Base-by-base conservation (phyloP, 2,888 invertebrate species). In the Hylaea fasciaria region DNA sequence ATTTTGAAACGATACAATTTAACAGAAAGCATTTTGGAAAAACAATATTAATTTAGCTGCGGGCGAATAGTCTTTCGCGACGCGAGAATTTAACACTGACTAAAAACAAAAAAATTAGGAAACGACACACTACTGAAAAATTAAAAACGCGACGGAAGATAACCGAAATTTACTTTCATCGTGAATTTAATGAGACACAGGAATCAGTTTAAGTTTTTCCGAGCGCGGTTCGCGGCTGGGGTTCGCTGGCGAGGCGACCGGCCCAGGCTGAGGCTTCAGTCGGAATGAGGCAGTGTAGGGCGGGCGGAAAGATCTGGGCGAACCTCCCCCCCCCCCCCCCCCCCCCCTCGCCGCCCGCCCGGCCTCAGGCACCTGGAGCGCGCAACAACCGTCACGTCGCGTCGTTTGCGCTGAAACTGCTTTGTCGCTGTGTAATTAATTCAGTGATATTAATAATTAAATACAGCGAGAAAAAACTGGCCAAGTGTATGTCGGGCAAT, bases 1-100 rank as follows among this genome's bases (percentile, higher is more conserved):
- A 95, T 91, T 85, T 95, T 95, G 78, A 96, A 94, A 69, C 95
- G 94, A 78, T 94, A 94, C 44, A 96, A 80, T 77, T 93, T 93
- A 14, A 96, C 94, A 96, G 93, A 74, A 96, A 94, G n/a, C 96
- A 96, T 96, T 65, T 69, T 86, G 47, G 45, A 61, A 61, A 52
- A 9, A 12, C 37, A 56, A 17, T 56, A 52, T 13, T 32, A 32
- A 41, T 14, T 22, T 1, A 44, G 43, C n/a, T 22, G 48, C 37
- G 57, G 28, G 35, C 45, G 45, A 40, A 49, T 16, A 13, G 55
- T 47, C 46, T 54, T 50, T 60, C 55, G 50, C 16, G 46, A n/a
- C 45, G 32, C 53, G 17, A 59, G 49, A 52, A 49, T 14, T 3
- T 11, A 62, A 45, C 5, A 48, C 13, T 47, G 4, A 28, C 48